These are phyloP conservation scores for Darevskia mixta DNA, from an alignment of 2,797 vertebrate species.

Conservation along the genomic window DNA sequence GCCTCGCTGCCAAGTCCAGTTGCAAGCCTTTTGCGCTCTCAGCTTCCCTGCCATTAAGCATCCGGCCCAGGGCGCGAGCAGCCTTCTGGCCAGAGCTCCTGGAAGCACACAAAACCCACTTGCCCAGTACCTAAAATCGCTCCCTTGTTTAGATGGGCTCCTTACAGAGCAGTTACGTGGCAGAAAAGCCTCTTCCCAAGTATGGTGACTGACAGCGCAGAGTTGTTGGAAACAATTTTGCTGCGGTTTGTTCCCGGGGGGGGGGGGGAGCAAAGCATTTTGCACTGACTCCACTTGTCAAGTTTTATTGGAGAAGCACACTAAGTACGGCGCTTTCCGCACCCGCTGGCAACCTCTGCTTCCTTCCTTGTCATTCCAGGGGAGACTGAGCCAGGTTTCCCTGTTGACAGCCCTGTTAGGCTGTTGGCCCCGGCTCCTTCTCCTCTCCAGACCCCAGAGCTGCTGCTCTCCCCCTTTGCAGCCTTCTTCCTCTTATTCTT, in stretches of 20 bases:
- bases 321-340: neutral
- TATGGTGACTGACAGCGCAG: rapidly evolving
- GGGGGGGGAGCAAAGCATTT: neutral
- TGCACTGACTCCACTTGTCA: neutral
- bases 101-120: neutral
- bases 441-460: neutral
- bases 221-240: neutral
- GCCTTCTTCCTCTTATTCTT: too few relatives aligned
- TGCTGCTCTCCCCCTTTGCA: too few relatives aligned
- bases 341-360: neutral
- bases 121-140: neutral
- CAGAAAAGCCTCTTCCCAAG: neutral
- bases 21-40: rapidly evolving
- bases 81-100: neutral
- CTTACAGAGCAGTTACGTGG: rapidly evolving
- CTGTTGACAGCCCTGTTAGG: too few relatives aligned
- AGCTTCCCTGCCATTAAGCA: neutral
- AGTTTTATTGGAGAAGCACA: neutral
- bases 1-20: neutral
- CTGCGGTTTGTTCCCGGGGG: neutral
- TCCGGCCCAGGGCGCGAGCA: neutral
- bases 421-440: too few relatives aligned
- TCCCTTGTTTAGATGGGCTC: neutral
- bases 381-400: neutral
- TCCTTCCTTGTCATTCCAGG: neutral